Evolutionary conservation across 2,797 vertebrate species (phyloP), one percentile per base, ranked within the genome.

Genomic region (Oreortyx pictus): DNA sequence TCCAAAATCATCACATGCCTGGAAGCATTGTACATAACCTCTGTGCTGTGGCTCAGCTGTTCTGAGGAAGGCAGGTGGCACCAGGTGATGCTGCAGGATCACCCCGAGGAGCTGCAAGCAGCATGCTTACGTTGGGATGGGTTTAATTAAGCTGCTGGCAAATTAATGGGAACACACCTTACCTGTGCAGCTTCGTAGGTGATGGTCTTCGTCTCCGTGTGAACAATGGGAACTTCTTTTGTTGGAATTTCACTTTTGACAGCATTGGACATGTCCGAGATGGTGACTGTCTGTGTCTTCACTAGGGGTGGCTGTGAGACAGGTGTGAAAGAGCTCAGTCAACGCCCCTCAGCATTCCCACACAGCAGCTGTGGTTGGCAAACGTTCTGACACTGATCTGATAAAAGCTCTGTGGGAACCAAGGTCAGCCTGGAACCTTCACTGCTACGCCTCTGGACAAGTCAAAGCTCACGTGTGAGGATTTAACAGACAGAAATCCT

Each of bases 151-250:
- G 43, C 27, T 22, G 44, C 57, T 49, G 60, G 73, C n/a, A 61
- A 59, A 72, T 7, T 5, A 75, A 75, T 39, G 22, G 33, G 72
- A 85, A 61, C 22, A 60, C 74, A 66, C 77, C 98, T 97, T 97
- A 99, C 99, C 98, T 99, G 98, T 68, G 98, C 98, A 84, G 99
- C 99, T 97, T 99, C 99, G 1, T 99, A 99, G 16, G 99, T 99
- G 97, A 99, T 99, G 95, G 99, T 99, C 98, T 99, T 99, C n/a
- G 98, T 99, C 96, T 99, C 99, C 0, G 99, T 99, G 96, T 99
- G 99, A 90, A 99, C 98, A n/a, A 99, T 98, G 11, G 99, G 99
- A n/a, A 98, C 97, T 37, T 99, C 99, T 97, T 98, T 99, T 31
- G 98, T 98, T 93, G 98, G 97, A 82, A 99, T 98, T 88, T 98